Base-by-base conservation (phyloP, 2,113 vertebrate genomes). In the Sceloporus undulatus region DNA sequence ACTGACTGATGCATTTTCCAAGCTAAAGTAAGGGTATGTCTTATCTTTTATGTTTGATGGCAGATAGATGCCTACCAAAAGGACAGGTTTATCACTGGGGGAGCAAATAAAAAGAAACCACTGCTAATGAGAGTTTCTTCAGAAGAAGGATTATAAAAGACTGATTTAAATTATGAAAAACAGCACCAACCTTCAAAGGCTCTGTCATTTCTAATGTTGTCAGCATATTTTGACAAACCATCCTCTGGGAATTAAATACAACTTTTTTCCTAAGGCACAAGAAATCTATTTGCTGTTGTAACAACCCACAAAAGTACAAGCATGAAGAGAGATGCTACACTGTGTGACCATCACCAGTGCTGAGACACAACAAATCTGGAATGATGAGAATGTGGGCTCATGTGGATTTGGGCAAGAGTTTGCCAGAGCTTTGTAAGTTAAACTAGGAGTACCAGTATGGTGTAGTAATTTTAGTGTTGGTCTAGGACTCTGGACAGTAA, bases 61-160 rank as follows among this genome's bases (percentile, higher is more conserved):
- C 56, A 62, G n/a, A 81, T 29, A 81, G 9, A 62, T 62, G 13
- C 79, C 25, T 25, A 70, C 27, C 48, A 40, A 82, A 82, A 82
- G 65, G 23, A 48, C 27, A 19, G 81, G 42, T 68, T 82, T 82
- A 82, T 68, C 65, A 82, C 40, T 68, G 81, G 65, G 38, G 25
- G 80, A 14, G 11, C 34, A 80, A 70, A 71, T 84, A 73, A 84
- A 73, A 73, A 73, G 48, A 73, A 29, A 25, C 40, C n/a, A 48
- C 68, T 73, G 42, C 82, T 73, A 73, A 84, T 84, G 82, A 84
- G 82, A 84, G 68, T 84, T 73, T 56, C 66, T 84, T 84, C 42
- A 84, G 68, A 54, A 56, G 29, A 73, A 9, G 48, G 82, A 84
- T 73, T 73, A 54, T 52, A 84, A 84, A 54, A 54, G 82, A 25